Base-by-base conservation (phyloP, 1,140 invertebrate species). In the Tetragonula clypearis region DNA sequence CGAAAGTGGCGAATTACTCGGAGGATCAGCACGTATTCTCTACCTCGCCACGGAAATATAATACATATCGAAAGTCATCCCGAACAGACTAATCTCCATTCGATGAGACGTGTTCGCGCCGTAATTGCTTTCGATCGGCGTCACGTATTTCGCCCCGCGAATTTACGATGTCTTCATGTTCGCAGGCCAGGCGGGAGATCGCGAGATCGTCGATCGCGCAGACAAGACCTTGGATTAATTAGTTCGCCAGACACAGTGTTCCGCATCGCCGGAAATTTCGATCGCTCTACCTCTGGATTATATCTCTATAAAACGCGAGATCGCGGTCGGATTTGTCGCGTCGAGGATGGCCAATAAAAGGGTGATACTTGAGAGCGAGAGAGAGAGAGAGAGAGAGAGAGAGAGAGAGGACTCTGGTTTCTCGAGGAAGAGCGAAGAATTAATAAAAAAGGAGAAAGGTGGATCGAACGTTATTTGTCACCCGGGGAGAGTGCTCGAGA, bases 111-210 rank as follows among this genome's bases (percentile, higher is more conserved):
- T 73, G 84, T 86, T 83, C 76, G 4, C 49, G 17, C 15, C 79
- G 87, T 89, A 89, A 89, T 89, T 89, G 88, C 88, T 89, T 88
- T 84, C 84, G 87, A 88, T 80, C 87, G 79, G 79, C 41, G 80
- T 88, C 86, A 75, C 87, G 82, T 82, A 65, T 30, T 41, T 41
- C 35, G 71, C 62, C 82, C 58, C 53, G 77, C 56, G 80, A 86
- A 86, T 88, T 89, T 86, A 89, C 87, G 87, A 89, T 75, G 75
- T 79, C 87, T 86, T 89, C 84, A 83, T 83, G 85, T 86, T 56
- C 30, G 30, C 30, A 30, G 30, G 0, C 30, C 30, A 30, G 30
- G 30, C 30, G 30, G 30, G 30, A 30, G 30, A 8, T n/a, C 30
- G 26, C 11, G 68, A 74, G 30, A 30, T 30, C 30, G 58, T 56